Conservation (phyloP, 2,888 invertebrate species). For the Polydrusus pterygomalis region DNA sequence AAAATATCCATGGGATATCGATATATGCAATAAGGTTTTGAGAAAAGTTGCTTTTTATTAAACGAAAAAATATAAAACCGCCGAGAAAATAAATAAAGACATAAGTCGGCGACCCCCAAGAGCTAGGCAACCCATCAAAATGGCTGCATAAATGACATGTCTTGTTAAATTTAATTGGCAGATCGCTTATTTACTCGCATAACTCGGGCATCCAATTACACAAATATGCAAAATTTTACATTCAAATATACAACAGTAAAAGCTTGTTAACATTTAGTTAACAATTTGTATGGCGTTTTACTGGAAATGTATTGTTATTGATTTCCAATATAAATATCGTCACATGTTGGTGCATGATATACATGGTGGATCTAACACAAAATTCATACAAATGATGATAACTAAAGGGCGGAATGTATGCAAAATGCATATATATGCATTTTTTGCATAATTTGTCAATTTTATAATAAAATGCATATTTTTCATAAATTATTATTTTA, state of each 20-base stretch:
- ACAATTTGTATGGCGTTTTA: conserved; percentile 51
- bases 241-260: conserved; percentile 48
- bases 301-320: conserved; percentile 40
- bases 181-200: conserved; percentile 52
- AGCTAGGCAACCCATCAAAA: conserved; percentile 46
- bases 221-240: conserved; percentile 51
- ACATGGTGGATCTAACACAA: not conserved
- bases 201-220: conserved; percentile 49
- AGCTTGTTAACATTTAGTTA: conserved; percentile 53
- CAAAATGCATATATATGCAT: too few relatives aligned
- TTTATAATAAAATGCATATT: too few relatives aligned
- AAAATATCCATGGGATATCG: too few relatives aligned
- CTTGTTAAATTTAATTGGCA: conserved; percentile 55
- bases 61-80: not conserved
- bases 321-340: conserved; percentile 31
- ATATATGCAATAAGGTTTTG: too few relatives aligned
- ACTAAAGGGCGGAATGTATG: too few relatives aligned
- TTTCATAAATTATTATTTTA: too few relatives aligned
- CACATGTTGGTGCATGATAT: too few relatives aligned
- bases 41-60: too few relatives aligned
- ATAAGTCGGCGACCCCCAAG: conserved; percentile 47
- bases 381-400: not conserved
- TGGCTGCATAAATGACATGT: conserved; percentile 49
- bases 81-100: conserved; percentile 45
- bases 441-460: too few relatives aligned